Evolutionary conservation across 1,140 invertebrate genomes (phyloP), one percentile per base, ranked within the genome.

Genomic region (Adoxophyes honmai): DNA sequence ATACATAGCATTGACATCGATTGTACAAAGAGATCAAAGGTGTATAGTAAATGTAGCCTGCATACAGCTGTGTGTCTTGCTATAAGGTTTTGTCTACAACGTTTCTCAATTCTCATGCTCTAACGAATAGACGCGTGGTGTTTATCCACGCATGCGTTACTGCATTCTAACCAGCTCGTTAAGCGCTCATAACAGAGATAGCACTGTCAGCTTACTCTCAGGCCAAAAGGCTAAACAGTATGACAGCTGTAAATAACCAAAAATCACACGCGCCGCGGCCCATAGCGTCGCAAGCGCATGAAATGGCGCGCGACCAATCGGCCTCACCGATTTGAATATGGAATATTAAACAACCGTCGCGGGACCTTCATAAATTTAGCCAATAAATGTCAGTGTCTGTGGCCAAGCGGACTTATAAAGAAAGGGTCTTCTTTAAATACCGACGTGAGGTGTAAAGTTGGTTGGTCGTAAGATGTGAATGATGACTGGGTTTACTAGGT

Each of bases 301-400:
- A 56, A 42, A 56, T 56, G 55, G 55, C 55, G 55, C 55, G 55
- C 37, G 55, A 56, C 55, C 37, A 56, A 56, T 56, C 38, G 55
- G 38, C 16, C 55, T 33, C 18, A 34, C 55, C 21, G 55, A 42
- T 56, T 56, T 56, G 55, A 56, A 56, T 56, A 56, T 56, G 55
- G 36, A 56, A 48, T 56, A 56, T 55, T 55, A 55, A 52, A 55
- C 53, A 55, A 37, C 53, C 35, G 34, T 18, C 52, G 33, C 11
- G 55, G 16, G 55, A 56, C 55, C 55, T 56, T 56, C 55, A 56
- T 56, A 56, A 56, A 56, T 56, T 56, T 35, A 11, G 33, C 55
- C 37, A 56, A 56, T 56, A 56, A 56, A 56, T 35, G 55, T 56
- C 55, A 44, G 42, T 48, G 42, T 48, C 21, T 48, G 42, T 21